Conservation (phyloP, 2,113 vertebrate species). For the Australoheros scitulus region DNA sequence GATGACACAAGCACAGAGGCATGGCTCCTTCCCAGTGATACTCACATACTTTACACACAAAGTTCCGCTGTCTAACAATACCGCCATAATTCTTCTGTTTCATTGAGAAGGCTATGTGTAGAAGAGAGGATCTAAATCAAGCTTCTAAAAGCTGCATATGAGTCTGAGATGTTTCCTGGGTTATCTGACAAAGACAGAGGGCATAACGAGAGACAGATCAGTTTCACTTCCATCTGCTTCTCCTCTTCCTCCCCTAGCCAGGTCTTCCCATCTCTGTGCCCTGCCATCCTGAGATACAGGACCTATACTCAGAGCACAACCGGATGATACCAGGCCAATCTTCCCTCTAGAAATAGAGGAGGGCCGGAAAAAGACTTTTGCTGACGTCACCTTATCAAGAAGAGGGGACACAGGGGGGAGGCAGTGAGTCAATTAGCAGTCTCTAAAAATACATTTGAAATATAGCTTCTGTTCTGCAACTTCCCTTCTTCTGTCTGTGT, state of each 20-base stretch:
- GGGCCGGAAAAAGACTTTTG: conserved; percentile 65
- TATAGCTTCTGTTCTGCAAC: conserved; percentile 57
- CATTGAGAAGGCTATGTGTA: conserved; percentile 50
- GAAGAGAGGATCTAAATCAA: conserved; percentile 69
- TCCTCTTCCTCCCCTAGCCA: conserved; percentile 48
- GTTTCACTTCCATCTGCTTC: conserved; percentile 65
- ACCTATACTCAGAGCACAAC: conserved; percentile 44
- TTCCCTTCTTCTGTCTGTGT: conserved; percentile 14
- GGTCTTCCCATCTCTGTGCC: conserved; percentile 32
- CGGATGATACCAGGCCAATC: conserved; percentile 60
- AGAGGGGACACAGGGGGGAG: conserved; percentile 53
- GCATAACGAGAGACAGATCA: conserved; percentile 71
- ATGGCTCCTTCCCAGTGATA: conserved; percentile 37
- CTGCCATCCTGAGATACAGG: conserved; percentile 50
- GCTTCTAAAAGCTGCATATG: conserved; percentile 63
- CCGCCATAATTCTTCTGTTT: conserved; percentile 66
- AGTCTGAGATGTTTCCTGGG: conserved; percentile 73
- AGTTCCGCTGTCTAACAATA: conserved; percentile 63
- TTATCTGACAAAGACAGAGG: conserved; percentile 77
- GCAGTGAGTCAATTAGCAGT: conserved; percentile 54
- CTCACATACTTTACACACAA: conserved; percentile 47
- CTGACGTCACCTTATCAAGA: conserved; percentile 68
- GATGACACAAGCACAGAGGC: conserved; percentile 40
- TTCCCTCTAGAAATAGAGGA: conserved; percentile 68
- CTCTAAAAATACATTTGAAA: conserved; percentile 72